Evolutionary conservation across 1,140 invertebrate species (phyloP), one percentile per base, ranked within the genome.

Genomic region (Drosophila nasuta): DNA sequence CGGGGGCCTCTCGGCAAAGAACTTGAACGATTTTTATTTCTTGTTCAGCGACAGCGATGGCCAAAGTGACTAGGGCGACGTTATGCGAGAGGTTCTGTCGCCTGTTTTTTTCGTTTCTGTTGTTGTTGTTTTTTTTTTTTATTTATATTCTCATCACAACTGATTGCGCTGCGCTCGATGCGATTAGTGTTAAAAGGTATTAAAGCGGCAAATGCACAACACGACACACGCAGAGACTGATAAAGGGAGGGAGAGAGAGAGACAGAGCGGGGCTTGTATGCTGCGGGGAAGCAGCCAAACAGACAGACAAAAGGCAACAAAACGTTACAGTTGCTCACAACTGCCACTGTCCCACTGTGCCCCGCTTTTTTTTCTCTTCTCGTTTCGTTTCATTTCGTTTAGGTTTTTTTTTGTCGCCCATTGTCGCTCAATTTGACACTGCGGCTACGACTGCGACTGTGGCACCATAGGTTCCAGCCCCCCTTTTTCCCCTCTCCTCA

Each of bases 71-170:
- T 80, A 88, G 70, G 74, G 80, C 77, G 80, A 87, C 83, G 69
- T 41, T 81, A 66, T 51, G 72, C 71, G 59, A 68, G 56, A 62
- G 51, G 33, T 71, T 56, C 81, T 62, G 48, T 38, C 35, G 35
- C 35, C 35, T 85, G 56, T 57, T 46, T 75, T 81, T 79, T 81
- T 81, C 59, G 77, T 52, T 15, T 2, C 2, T 20, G 20, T 54
- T 64, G 4, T 35, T 51, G 7, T 41, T 28, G 15, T 69, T 63
- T 56, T 64, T 54, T 78, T 82, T 69, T 60, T 71, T 81, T 89
- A 89, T 89, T 89, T 89, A 89, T 89, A 89, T 89, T 89, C 85
- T 85, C 85, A 89, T 89, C 85, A 89, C 85, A 89, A 89, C 86
- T 89, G 85, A 89, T 89, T 89, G 85, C 85, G 81, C 79, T 85